Percentiles rank a stretch among this genome's conserved stretches.
phyloP scores from a whole-genome alignment of 1,140 invertebrate species.

The Euwallacea similis region DNA sequence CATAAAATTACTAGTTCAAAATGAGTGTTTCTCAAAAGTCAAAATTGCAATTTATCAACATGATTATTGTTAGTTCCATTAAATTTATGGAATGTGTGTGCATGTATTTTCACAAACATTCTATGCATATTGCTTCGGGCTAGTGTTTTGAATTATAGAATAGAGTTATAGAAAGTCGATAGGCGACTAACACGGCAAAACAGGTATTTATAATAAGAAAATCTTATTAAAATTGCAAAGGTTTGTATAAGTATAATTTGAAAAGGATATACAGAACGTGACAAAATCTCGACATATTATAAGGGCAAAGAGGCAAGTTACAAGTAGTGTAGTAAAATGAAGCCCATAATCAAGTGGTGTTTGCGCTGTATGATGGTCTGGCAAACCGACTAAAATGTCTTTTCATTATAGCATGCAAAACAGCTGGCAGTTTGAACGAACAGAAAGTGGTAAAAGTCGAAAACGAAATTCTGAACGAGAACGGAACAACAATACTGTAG shows the following conservation, averaged over 20 bases:
- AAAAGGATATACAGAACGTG: constrained; percentile 22
- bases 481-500: constrained; percentile 33
- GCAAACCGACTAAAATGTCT: constrained; percentile 45
- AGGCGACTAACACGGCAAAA: too few relatives aligned
- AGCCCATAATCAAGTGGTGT: constrained; percentile 32
- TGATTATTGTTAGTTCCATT: too few relatives aligned
- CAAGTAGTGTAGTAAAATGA: constrained; percentile 29
- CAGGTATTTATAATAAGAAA: too few relatives aligned
- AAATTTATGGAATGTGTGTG: too few relatives aligned
- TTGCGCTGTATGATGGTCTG: constrained; percentile 39
- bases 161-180: too few relatives aligned
- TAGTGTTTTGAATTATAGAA: too few relatives aligned
- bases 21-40: too few relatives aligned
- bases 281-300: constrained; percentile 28
- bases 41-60: too few relatives aligned
- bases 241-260: not conserved
- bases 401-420: constrained; percentile 51
- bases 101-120: too few relatives aligned
- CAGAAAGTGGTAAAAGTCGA: constrained; percentile 39
- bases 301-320: constrained; percentile 16
- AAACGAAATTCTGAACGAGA: constrained; percentile 36
- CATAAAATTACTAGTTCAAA: too few relatives aligned
- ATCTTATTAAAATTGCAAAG: too few relatives aligned
- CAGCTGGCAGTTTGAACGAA: constrained; percentile 42
- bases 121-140: too few relatives aligned